phyloP scores from a whole-genome alignment of 1,140 invertebrate genomes.

The Phymorhynchus buccinoides region DNA sequence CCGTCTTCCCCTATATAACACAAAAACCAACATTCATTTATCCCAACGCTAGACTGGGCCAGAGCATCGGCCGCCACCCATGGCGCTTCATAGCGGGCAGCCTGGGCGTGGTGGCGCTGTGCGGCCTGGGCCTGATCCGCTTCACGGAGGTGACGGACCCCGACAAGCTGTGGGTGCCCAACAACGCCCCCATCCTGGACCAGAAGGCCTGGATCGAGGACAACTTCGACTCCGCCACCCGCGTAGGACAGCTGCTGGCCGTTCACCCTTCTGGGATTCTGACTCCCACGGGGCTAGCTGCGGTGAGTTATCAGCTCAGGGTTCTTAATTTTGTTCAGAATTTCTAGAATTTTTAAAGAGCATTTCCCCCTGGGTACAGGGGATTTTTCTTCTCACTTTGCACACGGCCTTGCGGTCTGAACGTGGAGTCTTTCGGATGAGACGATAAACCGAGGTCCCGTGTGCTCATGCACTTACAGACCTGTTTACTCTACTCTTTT shows the following conservation, averaged over 20 bases:
- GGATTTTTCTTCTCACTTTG: no score
- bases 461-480: no score
- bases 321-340: no score
- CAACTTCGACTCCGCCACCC: constrained; percentile 43
- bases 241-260: constrained; percentile 47
- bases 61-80: constrained; percentile 47
- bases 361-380: no score
- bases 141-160: constrained; percentile 49
- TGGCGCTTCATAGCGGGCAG: constrained; percentile 41
- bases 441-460: no score
- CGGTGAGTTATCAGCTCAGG: constrained; percentile 48
- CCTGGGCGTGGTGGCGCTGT: constrained; percentile 34
- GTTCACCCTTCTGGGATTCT: constrained; percentile 46
- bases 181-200: constrained; percentile 40
- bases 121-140: constrained; percentile 45
- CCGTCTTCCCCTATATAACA: no score
- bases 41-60: constrained; percentile 45
- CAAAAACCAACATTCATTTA: no score
- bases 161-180: constrained; percentile 53
- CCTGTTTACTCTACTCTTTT: no score
- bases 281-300: constrained; percentile 25
- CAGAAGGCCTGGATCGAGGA: constrained; percentile 44
- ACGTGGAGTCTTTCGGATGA: no score
- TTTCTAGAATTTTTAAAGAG: no score
- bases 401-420: no score